Percentiles rank a stretch among this genome's conserved stretches.
phyloP scores from a whole-genome alignment of 2,113 vertebrate species.

The Chloropsis hardwickii region DNA sequence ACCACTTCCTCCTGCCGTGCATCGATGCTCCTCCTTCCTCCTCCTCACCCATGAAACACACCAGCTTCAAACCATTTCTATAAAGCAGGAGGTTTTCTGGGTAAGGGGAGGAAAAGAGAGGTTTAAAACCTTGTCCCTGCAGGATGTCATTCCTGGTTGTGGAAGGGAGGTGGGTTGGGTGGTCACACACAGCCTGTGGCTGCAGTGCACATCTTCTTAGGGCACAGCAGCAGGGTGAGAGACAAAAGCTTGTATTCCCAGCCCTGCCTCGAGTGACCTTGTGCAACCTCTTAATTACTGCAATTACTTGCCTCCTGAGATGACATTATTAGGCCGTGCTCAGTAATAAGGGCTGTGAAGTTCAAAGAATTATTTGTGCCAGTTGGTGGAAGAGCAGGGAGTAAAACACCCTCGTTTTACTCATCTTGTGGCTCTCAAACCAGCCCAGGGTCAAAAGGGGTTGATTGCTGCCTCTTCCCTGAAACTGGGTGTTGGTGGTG shows the following conservation, averaged over 20 bases:
- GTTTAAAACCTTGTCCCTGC: background rate
- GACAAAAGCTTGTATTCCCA: slow-evolving; percentile 63
- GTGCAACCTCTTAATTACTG: slow-evolving; percentile 70
- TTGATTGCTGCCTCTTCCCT: background rate
- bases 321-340: slow-evolving; percentile 61
- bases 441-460: background rate
- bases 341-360: slow-evolving; percentile 57
- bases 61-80: background rate
- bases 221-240: background rate
- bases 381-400: slow-evolving; percentile 3
- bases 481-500: background rate
- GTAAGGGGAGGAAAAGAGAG: background rate
- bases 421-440: slow-evolving; percentile 5
- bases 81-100: background rate
- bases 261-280: slow-evolving; percentile 63
- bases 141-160: background rate
- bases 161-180: background rate
- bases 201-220: background rate
- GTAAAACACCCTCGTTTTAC: background rate
- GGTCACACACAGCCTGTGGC: background rate
- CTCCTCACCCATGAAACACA: background rate
- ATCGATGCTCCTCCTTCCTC: background rate
- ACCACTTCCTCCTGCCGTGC: background rate
- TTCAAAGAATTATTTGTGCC: slow-evolving; percentile 52
- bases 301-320: slow-evolving; percentile 69